These are phyloP conservation scores for Mesembrinibis cayennensis DNA, from an alignment of 2,113 vertebrate genomes.

Conservation along the genomic window DNA sequence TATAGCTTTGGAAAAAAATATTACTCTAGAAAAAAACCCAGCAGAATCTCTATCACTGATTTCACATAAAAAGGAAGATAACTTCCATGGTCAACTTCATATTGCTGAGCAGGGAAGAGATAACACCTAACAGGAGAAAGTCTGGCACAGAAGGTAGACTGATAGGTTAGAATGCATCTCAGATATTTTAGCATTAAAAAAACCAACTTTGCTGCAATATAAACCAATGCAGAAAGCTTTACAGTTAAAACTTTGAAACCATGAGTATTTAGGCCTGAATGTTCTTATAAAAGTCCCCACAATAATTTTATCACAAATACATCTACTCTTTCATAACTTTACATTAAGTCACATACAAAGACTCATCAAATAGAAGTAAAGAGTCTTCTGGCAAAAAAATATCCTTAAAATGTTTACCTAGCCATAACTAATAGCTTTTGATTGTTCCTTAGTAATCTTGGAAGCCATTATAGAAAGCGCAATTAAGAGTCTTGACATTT, in stretches of 20 bases:
- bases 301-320: slow-evolving; percentile 55
- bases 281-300: neutral
- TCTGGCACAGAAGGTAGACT: neutral
- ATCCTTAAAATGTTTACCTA: slow-evolving; percentile 77
- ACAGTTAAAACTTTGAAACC: neutral
- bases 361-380: slow-evolving; percentile 72
- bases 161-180: neutral
- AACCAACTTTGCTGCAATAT: neutral
- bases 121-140: neutral
- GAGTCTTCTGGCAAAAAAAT: slow-evolving; percentile 57
- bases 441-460: slow-evolving; percentile 75
- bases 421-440: slow-evolving; percentile 79
- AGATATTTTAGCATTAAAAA: neutral
- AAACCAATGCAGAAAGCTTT: neutral
- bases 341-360: slow-evolving; percentile 61
- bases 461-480: slow-evolving; percentile 72
- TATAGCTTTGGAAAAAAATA: neutral
- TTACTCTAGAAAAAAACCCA: neutral
- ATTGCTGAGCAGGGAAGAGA: neutral
- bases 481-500: slow-evolving; percentile 81
- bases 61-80: neutral
- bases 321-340: slow-evolving; percentile 68
- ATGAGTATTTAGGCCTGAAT: neutral
- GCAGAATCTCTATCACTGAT: neutral
- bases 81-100: neutral